Conservation (phyloP, 2,113 vertebrate genomes). For the Protobothrops mucrosquamatus region DNA sequence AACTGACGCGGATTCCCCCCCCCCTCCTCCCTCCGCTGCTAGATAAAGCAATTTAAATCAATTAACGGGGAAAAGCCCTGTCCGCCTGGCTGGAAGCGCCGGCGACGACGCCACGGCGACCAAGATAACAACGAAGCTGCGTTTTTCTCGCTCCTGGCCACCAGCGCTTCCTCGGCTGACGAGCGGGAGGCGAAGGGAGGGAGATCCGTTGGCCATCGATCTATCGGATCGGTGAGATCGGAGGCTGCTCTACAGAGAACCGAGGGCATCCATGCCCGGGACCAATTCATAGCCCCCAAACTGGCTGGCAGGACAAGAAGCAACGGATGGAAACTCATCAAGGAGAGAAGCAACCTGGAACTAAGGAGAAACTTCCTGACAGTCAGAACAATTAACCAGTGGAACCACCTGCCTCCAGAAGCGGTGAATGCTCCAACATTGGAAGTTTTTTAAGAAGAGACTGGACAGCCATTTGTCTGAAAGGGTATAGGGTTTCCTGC, state of each 20-base stretch:
- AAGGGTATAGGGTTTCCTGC: too few relatives aligned
- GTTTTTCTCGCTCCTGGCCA: constrained; percentile 43
- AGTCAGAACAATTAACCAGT: too few relatives aligned
- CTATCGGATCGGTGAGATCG: neutral
- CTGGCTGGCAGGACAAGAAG: neutral
- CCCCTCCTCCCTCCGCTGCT: too few relatives aligned
- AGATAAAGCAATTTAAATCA: constrained; percentile 79
- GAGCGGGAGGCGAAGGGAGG: neutral
- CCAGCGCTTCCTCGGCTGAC: constrained; percentile 29
- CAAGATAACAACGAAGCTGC: constrained; percentile 20
- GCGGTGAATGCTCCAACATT: too few relatives aligned
- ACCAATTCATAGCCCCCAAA: neutral
- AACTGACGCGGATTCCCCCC: too few relatives aligned
- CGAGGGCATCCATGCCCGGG: neutral
- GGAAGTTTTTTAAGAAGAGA: too few relatives aligned
- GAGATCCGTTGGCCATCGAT: neutral
- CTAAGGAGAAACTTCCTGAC: too few relatives aligned
- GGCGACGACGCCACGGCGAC: constrained; percentile 66
- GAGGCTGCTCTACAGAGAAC: neutral
- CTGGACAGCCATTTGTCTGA: too few relatives aligned
- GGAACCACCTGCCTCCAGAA: too few relatives aligned
- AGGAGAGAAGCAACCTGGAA: too few relatives aligned
- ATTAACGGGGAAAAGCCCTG: constrained; percentile 72
- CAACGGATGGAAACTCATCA: too few relatives aligned
- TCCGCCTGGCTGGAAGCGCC: constrained; percentile 70